These are phyloP conservation scores for Xestia xanthographa DNA, from an alignment of 2,888 invertebrate genomes.

Conservation along the genomic window DNA sequence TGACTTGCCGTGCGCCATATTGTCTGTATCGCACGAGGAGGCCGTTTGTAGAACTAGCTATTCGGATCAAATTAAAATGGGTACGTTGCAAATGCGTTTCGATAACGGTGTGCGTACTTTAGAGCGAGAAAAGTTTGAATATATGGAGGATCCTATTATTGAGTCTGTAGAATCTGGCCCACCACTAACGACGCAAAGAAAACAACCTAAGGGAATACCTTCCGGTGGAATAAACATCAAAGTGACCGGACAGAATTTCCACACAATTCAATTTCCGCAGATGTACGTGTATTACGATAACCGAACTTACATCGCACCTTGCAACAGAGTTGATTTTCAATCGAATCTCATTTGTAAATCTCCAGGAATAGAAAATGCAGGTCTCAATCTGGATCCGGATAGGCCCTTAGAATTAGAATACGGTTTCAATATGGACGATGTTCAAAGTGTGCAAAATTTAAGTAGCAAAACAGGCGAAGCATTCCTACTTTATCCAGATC, in stretches of 20 bases:
- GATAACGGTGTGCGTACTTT: slow-evolving; percentile 95
- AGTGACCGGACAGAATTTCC: slow-evolving; percentile 96
- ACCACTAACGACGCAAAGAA: slow-evolving; percentile 91
- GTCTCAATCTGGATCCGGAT: slow-evolving; percentile 93
- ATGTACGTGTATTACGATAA: slow-evolving; percentile 98
- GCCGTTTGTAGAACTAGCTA: slow-evolving; percentile 96
- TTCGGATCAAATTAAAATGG: slow-evolving; percentile 92
- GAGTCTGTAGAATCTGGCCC: slow-evolving; percentile 95
- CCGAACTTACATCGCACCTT: slow-evolving; percentile 93
- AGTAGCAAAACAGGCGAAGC: slow-evolving; percentile 92
- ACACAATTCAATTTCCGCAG: slow-evolving; percentile 97
- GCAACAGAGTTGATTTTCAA: slow-evolving; percentile 92
- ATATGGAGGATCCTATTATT: slow-evolving; percentile 97
- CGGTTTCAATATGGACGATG: slow-evolving; percentile 99
- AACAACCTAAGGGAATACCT: slow-evolving; percentile 96
- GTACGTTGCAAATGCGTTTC: slow-evolving; percentile 95
- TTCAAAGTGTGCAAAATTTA: slow-evolving; percentile 95
- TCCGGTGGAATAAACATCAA: slow-evolving; percentile 98
- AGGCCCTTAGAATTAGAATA: slow-evolving; percentile 96
- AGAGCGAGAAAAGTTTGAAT: slow-evolving; percentile 95
- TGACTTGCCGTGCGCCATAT: slow-evolving; percentile 95
- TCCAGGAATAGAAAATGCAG: slow-evolving; percentile 94
- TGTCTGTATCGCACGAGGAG: slow-evolving; percentile 94
- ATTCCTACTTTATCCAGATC: slow-evolving; percentile 97
- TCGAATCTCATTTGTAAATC: slow-evolving; percentile 96